A percentile compares a stretch with the other conserved stretches of the same genome.
These are phyloP conservation scores for Dicrurus megarhynchus DNA, from an alignment of 2,113 vertebrate genomes.

Conservation along the genomic window DNA sequence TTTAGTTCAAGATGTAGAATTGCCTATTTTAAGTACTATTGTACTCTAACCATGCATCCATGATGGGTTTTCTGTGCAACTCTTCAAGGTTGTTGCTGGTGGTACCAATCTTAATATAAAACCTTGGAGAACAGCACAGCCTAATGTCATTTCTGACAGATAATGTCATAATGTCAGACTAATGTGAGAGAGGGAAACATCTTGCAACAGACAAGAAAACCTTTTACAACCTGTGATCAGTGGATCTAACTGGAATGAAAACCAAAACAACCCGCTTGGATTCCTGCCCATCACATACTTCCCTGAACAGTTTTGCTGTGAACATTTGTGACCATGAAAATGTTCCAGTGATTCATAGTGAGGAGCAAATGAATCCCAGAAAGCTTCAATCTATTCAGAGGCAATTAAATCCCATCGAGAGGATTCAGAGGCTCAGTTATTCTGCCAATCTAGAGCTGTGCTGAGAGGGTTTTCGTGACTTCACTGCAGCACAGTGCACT, in stretches of 20 bases:
- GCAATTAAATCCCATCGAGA: not conserved
- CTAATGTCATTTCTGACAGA: not conserved
- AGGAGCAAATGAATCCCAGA: slow-evolving; percentile 27
- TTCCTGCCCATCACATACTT: not conserved
- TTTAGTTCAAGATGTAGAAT: not conserved
- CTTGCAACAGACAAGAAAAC: not conserved
- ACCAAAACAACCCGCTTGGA: not conserved
- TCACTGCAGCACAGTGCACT: not conserved
- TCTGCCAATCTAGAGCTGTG: not conserved
- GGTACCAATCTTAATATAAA: not conserved
- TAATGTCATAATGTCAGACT: not conserved
- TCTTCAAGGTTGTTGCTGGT: not conserved
- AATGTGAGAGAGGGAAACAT: not conserved
- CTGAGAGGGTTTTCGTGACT: not conserved
- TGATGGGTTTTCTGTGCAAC: not conserved
- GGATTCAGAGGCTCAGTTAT: not conserved
- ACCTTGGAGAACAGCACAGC: not conserved
- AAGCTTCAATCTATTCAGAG: slow-evolving; percentile 8
- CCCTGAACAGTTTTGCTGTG: not conserved
- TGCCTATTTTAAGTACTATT: not conserved
- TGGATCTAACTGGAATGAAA: not conserved
- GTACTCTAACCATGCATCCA: not conserved
- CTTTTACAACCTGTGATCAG: not conserved
- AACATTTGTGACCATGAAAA: slow-evolving; percentile 23
- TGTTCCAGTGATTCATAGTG: slow-evolving; percentile 20